Conservation (phyloP, 2,888 invertebrate species). For the Pandemis cinnamomeana region DNA sequence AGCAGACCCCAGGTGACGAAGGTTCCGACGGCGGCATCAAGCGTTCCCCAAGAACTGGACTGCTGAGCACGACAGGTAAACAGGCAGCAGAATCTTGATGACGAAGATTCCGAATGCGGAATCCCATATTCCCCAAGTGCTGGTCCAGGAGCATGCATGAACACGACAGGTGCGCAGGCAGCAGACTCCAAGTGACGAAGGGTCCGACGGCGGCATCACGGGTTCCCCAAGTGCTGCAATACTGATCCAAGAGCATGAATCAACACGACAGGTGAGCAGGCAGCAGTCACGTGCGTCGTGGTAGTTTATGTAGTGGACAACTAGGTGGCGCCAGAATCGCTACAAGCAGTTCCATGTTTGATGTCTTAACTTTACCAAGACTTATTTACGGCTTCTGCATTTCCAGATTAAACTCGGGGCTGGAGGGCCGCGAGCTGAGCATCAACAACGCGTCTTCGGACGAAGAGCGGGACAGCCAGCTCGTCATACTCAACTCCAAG, state of each 20-base stretch:
- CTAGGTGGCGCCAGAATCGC: too few species aligned
- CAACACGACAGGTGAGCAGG: conserved; percentile 71
- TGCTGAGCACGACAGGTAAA: conserved; percentile 69
- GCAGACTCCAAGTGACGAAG: conserved; percentile 72
- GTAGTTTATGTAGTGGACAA: too few species aligned
- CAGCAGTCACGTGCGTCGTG: not conserved
- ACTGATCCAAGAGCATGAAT: conserved; percentile 57
- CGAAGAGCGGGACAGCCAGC: conserved; percentile 74
- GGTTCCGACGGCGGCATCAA: conserved; percentile 48
- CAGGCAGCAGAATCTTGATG: conserved; percentile 76
- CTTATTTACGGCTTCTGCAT: not conserved
- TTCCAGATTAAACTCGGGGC: conserved; percentile 73
- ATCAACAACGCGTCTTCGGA: conserved; percentile 78
- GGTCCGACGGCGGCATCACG: conserved; percentile 42
- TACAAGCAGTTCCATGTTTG: not conserved
- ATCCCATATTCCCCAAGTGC: conserved; percentile 91
- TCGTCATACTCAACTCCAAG: conserved; percentile 80
- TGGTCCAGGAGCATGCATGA: conserved; percentile 85
- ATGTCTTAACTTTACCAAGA: not conserved
- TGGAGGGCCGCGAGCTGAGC: conserved; percentile 83
- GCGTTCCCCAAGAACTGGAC: conserved; percentile 93
- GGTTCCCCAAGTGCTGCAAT: conserved; percentile 94
- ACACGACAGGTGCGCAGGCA: conserved; percentile 72
- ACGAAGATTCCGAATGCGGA: conserved; percentile 60
- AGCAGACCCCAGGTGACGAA: not conserved